phyloP scores from a whole-genome alignment of 35 echinoderm and acorn worm genomes.

The Lytechinus variegatus region DNA sequence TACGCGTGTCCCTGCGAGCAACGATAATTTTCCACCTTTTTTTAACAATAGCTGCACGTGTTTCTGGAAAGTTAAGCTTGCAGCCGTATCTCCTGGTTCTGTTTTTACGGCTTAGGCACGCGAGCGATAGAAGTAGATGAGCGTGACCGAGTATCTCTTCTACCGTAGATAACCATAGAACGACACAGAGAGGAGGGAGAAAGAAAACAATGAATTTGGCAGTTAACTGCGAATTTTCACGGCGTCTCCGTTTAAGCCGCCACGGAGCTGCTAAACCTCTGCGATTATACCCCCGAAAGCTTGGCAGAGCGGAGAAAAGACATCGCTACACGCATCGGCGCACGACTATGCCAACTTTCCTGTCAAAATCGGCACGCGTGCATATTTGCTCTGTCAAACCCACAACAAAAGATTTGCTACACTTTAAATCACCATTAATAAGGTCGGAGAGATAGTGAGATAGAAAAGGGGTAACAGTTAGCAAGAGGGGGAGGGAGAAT shows the following conservation, averaged over 20 bases:
- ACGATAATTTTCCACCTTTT: constrained; percentile 29
- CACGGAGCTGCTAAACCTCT: background rate
- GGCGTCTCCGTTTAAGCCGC: constrained; percentile 6
- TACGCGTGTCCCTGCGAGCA: background rate
- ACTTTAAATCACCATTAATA: constrained; percentile 41
- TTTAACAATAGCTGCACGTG: constrained; percentile 25
- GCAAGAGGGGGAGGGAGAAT: constrained; percentile 24
- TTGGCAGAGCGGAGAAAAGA: background rate
- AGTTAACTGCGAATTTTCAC: constrained; percentile 24
- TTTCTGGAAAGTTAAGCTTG: background rate
- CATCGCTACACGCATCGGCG: background rate
- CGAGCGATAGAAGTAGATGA: background rate
- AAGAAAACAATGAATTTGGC: background rate
- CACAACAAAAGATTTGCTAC: constrained; percentile 44
- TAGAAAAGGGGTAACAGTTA: background rate
- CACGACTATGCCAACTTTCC: constrained; percentile 17
- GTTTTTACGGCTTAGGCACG: constrained; percentile 5
- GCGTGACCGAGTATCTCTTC: constrained; percentile 20
- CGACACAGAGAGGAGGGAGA: background rate
- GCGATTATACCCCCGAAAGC: background rate
- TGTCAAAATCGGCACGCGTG: constrained; percentile 18
- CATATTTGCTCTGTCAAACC: constrained; percentile 19
- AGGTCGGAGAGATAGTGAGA: background rate
- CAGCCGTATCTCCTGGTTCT: constrained; percentile 16
- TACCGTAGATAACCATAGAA: background rate